phyloP scores from a whole-genome alignment of 2,113 vertebrate genomes.

The Pelecanoides urinatrix region DNA sequence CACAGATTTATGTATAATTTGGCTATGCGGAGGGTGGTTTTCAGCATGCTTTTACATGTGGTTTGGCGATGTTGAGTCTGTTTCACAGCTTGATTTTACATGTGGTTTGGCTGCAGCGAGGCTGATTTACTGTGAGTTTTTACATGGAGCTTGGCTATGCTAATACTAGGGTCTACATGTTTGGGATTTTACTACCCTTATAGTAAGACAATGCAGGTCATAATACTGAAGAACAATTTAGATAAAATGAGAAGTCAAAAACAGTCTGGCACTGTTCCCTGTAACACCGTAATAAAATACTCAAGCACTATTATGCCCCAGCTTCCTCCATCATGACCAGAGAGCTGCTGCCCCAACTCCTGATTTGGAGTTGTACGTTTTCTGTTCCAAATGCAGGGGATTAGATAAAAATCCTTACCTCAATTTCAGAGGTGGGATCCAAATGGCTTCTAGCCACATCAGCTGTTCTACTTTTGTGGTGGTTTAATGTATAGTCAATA shows the following conservation, averaged over 20 bases:
- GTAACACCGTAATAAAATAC: neutral
- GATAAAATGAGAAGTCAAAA: neutral
- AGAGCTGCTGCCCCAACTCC: neutral
- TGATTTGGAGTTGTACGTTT: neutral
- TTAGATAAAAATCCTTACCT: neutral
- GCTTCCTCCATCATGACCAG: neutral
- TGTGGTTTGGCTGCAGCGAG: conserved; percentile 50
- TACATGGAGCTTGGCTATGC: neutral
- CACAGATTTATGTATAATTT: neutral
- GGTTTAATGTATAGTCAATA: neutral
- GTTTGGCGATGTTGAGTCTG: conserved; percentile 7
- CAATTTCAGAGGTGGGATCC: neutral
- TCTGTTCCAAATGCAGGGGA: neutral
- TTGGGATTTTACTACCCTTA: neutral
- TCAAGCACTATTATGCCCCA: neutral
- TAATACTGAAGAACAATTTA: neutral
- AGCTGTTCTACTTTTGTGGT: neutral
- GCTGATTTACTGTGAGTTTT: conserved; percentile 6
- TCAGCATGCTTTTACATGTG: conserved; percentile 41
- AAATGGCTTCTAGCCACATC: neutral
- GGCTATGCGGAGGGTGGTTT: neutral
- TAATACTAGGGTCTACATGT: neutral
- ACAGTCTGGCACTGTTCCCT: neutral
- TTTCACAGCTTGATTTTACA: conserved; percentile 60
- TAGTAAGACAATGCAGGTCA: neutral